Base-by-base conservation (phyloP, 64 coral and sea anemone species). In the Stichodactyla mertensii region DNA sequence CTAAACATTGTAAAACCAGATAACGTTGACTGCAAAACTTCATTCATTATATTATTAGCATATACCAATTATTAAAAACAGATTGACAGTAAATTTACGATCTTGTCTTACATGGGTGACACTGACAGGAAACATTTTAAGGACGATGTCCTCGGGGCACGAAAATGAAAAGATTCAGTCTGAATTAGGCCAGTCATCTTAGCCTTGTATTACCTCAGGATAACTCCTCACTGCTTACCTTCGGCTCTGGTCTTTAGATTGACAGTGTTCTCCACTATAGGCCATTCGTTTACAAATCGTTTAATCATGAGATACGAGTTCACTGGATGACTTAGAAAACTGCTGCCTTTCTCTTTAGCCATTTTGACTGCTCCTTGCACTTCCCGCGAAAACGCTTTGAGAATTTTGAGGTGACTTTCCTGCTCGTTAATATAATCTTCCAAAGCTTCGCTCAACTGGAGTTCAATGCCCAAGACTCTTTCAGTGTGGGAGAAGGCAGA, bases 291-390 rank as follows among this genome's bases (percentile, higher is more conserved):
- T 26, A 97, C 95, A 57, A 97, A 90, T 83, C 95, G 62, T 82
- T 97, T 97, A 77, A 97, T 93, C 54, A 97, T 85, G 55, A 93
- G 69, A 66, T 92, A 97, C 80, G 92, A 87, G 56, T 93, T 97
- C 1, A 97, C 86, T 71, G 95, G 95, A 88, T 97, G 89, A 51
- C 89, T 92, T 20, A 97, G 57, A 23, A 93, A 93, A 13, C 54
- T 88, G 19, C 59, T 53, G 2, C 91, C 83, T 20, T 90, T 61
- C 22, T 80, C 64, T n/a, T 83, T 58, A 12, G 95, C 92, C 23
- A 19, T 70, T n/a, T 88, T 57, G 51, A 93, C 92, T 27, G 91
- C 88, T 61, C 70, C 23, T 55, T 82, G 89, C 2, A 97, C 88
- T 45, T 97, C 81, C 2, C 57, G n/a, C 14, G 83, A 55, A 78